Conservation (phyloP, 1,140 invertebrate genomes). For the Zelostemma sp. region DNA sequence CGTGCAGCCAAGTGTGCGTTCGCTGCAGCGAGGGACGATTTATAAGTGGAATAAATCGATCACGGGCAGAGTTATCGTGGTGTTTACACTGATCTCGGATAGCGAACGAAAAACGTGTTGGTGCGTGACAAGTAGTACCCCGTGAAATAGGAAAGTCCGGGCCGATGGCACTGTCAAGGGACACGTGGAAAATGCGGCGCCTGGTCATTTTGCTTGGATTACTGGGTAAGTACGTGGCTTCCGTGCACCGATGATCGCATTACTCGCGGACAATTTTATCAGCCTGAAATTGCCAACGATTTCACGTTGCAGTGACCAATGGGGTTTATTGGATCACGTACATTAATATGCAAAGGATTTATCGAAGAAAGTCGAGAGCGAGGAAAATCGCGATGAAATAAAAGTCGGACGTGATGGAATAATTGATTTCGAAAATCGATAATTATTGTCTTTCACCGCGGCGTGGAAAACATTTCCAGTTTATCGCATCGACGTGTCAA, state of each 20-base stretch:
- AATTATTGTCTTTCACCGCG: too few relatives aligned
- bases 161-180: constrained; percentile 22
- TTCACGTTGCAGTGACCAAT: too few relatives aligned
- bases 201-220: constrained; percentile 40
- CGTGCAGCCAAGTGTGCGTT: constrained; percentile 32
- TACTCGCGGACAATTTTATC: not conserved
- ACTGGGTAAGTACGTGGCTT: constrained; percentile 39
- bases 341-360: too few relatives aligned
- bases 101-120: constrained; percentile 32
- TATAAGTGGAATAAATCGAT: constrained; percentile 33
- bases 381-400: too few relatives aligned
- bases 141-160: constrained; percentile 25
- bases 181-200: constrained; percentile 33
- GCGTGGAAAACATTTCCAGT: too few relatives aligned
- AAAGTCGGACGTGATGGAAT: too few relatives aligned
- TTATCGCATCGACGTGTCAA: too few relatives aligned
- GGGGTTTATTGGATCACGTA: too few relatives aligned
- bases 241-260: not conserved
- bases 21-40: constrained; percentile 25
- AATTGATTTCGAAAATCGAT: too few relatives aligned
- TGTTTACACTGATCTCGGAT: constrained; percentile 35
- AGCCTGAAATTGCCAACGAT: too few relatives aligned
- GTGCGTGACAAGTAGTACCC: constrained; percentile 29
- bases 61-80: constrained; percentile 19
- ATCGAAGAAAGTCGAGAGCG: too few relatives aligned